Conservation (phyloP, 2,888 invertebrate species). For the Lycophotia porphyrea region DNA sequence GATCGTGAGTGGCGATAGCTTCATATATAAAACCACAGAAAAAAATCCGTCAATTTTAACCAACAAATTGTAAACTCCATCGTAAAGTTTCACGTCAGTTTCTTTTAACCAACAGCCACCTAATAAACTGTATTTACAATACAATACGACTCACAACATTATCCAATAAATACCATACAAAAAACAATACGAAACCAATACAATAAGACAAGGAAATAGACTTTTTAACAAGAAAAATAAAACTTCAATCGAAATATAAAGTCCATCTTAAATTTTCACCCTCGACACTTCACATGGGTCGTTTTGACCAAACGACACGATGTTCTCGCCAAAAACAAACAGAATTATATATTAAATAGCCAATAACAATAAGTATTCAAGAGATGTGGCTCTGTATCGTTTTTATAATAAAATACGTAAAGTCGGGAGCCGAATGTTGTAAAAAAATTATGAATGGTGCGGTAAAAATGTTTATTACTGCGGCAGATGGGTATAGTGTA, state of each 20-base stretch:
- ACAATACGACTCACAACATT: conserved; percentile 27
- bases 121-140: conserved; percentile 29
- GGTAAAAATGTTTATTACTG: conserved; percentile 39
- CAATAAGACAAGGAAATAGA: conserved; percentile 62
- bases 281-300: conserved; percentile 56
- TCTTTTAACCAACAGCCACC: not conserved
- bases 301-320: conserved; percentile 55
- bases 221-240: conserved; percentile 48
- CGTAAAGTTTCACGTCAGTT: not conserved
- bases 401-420: conserved; percentile 60
- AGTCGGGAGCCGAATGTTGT: conserved; percentile 55
- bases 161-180: conserved; percentile 45
- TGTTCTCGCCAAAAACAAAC: conserved; percentile 64
- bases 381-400: conserved; percentile 46
- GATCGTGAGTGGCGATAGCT: conserved; percentile 1
- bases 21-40: not conserved
- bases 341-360: conserved; percentile 64
- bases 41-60: not conserved
- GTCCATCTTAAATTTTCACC: conserved; percentile 47
- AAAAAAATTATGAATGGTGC: conserved; percentile 48
- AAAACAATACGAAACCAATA: conserved; percentile 52
- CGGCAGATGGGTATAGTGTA: not conserved
- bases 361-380: conserved; percentile 65
- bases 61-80: not conserved
- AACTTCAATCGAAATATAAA: conserved; percentile 54